These are phyloP conservation scores for Nasonia vitripennis DNA, from an alignment of 1,140 invertebrate species.

Conservation along the genomic window DNA sequence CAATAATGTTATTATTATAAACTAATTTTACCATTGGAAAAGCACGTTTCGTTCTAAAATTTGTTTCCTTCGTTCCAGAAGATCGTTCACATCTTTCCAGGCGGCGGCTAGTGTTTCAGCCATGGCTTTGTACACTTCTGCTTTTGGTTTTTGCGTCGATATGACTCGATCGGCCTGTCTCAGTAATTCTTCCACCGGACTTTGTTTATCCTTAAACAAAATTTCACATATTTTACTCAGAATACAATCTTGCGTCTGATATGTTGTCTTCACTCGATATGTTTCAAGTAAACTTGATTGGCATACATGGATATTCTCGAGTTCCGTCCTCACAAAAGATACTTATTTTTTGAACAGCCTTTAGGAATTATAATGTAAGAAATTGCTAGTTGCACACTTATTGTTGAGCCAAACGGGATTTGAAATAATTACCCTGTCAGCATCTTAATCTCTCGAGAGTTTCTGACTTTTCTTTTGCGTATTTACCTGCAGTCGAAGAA, in stretches of 20 bases:
- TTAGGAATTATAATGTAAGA: background rate
- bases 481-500: conserved; percentile 87
- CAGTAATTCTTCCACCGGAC: conserved; percentile 92
- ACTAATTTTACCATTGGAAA: conserved; percentile 78
- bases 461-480: background rate
- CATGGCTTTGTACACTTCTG: conserved; percentile 93
- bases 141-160: conserved; percentile 84
- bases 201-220: conserved; percentile 86
- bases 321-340: too few relatives aligned
- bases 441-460: background rate
- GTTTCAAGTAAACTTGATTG: too few relatives aligned
- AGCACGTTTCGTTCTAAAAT: conserved; percentile 86
- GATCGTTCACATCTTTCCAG: conserved; percentile 90
- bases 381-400: background rate
- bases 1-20: background rate
- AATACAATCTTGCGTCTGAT: background rate
- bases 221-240: background rate
- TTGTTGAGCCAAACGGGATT: background rate
- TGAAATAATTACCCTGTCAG: conserved; percentile 16
- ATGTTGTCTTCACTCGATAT: too few relatives aligned
- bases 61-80: conserved; percentile 85
- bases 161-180: conserved; percentile 90
- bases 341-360: background rate
- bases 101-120: conserved; percentile 90
- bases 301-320: too few relatives aligned